Evolutionary conservation across 1,140 invertebrate species (phyloP).

Genomic region (Drosophila erecta): DNA sequence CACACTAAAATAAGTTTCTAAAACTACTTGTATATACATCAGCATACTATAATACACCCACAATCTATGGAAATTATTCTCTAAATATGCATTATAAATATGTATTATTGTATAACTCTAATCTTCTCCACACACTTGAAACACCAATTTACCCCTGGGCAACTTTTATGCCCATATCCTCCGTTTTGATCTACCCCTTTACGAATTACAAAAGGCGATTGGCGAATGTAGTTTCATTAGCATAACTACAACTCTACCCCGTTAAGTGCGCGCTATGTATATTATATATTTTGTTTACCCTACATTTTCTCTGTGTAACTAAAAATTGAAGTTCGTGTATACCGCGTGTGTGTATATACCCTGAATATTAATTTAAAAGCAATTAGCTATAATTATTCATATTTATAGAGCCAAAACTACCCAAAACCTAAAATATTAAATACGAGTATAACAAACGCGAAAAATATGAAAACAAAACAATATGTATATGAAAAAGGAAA

Average conservation of each 20-base stretch:
- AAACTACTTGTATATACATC: conserved; percentile 75
- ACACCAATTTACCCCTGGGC: conserved; percentile 38
- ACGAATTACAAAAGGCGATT: conserved; percentile 51
- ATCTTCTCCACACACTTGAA: conserved; percentile 28
- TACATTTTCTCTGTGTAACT: conserved; percentile 59
- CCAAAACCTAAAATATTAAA: conserved; percentile 78
- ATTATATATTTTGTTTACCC: conserved; percentile 57
- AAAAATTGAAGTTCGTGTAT: conserved; percentile 52
- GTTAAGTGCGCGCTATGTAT: conserved; percentile 61
- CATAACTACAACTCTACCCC: conserved; percentile 12
- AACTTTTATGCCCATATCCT: conserved; percentile 16
- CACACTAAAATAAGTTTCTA: conserved; percentile 75
- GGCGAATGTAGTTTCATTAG: conserved; percentile 54
- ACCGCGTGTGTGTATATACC: conserved; percentile 63
- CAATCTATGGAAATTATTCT: conserved; percentile 46
- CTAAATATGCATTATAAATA: conserved; percentile 39
- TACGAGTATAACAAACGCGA: conserved; percentile 63
- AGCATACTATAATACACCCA: conserved; percentile 31
- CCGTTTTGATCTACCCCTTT: conserved; percentile 55
- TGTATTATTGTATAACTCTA: conserved; percentile 37
- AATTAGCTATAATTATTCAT: conserved; percentile 81
- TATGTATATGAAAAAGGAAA: conserved; percentile 77
- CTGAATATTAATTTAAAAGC: conserved; percentile 80
- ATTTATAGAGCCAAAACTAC: conserved; percentile 82
- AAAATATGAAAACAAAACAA: conserved; percentile 59